Base-by-base conservation (phyloP, 1,140 invertebrate species). In the Acromyrmex heyeri region DNA sequence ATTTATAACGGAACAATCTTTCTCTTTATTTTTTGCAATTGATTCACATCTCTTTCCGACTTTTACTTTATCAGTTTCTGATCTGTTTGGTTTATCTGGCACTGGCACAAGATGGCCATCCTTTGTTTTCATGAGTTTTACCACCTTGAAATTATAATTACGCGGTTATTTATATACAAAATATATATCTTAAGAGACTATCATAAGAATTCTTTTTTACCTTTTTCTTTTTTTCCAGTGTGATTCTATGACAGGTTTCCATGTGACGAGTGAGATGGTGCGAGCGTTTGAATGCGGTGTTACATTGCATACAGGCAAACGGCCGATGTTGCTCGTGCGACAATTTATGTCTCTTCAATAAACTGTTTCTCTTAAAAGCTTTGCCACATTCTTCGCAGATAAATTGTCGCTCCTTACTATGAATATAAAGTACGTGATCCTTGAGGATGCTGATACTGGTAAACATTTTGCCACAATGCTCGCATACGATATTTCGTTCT, bases 311-410 rank as follows among this genome's bases (percentile, higher is more conserved):
- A 69, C 93, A 94, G 7, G 83, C 90, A 65, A 93, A 94, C 1
- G 93, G 93, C n/a, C 93, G 87, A 85, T 92, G 87, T 34, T 94
- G 93, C 18, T 93, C 93, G 67, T 94, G 93, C 12, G 93, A 94
- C 12, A 94, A 65, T 76, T 93, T 93, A 48, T 94, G 93, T n/a
- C 93, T 86, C 12, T 93, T 93, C 0, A 93, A 85, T 67, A 94
- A 86, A 82, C 93, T 94, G 14, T 93, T 94, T 24, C 93, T 92
- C 27, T 94, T 93, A 69, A 94, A 95, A 5, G 93, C 88, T 78
- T 94, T 95, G 30, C 94, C 94, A 64, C 94, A 95, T 69, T 94
- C 91, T 64, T 95, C 94, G 55, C 94, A 95, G 0, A 94, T 92
- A 34, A 93, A 94, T 30, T 93, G 92, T 8, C 93, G 87, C 34